These are phyloP conservation scores for Heliothis subflexa DNA, from an alignment of 1,140 invertebrate genomes.

Conservation along the genomic window DNA sequence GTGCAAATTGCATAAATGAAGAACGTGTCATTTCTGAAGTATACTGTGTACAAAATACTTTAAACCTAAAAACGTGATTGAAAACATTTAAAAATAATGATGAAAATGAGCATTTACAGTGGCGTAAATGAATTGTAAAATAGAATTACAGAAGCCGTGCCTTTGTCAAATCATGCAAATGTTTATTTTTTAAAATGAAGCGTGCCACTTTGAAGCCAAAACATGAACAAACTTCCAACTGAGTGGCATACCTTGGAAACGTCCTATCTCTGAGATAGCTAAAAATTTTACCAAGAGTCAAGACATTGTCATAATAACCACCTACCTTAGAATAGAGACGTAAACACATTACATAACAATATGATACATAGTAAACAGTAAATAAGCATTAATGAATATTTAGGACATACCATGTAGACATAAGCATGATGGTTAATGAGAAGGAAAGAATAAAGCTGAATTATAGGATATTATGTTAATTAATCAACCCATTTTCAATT, in stretches of 20 bases:
- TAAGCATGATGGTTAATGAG: conserved; percentile 35
- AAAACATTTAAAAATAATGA: conserved; percentile 28
- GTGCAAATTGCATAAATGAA: background rate
- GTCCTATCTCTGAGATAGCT: conserved; percentile 96
- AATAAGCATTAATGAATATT: conserved; percentile 40
- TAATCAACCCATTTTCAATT: conserved; percentile 21
- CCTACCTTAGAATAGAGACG: conserved; percentile 14
- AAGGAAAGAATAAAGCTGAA: conserved; percentile 9
- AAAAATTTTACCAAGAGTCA: conserved; percentile 69
- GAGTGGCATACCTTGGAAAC: conserved; percentile 93
- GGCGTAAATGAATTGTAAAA: conserved; percentile 50
- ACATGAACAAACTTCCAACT: conserved; percentile 69
- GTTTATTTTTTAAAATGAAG: conserved; percentile 64
- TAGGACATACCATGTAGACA: conserved; percentile 12
- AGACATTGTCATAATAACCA: conserved; percentile 40
- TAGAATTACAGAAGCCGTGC: conserved; percentile 75
- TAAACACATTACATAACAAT: conserved; percentile 32
- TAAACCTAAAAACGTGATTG: background rate
- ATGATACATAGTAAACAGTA: background rate
- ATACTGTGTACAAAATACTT: background rate
- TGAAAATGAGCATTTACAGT: conserved; percentile 40
- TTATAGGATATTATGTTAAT: background rate
- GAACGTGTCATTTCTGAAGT: background rate
- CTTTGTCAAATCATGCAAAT: conserved; percentile 73
- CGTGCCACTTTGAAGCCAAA: conserved; percentile 79